Evolutionary conservation across 2,797 vertebrate species (phyloP).

Genomic region (Myotis pilosus): DNA sequence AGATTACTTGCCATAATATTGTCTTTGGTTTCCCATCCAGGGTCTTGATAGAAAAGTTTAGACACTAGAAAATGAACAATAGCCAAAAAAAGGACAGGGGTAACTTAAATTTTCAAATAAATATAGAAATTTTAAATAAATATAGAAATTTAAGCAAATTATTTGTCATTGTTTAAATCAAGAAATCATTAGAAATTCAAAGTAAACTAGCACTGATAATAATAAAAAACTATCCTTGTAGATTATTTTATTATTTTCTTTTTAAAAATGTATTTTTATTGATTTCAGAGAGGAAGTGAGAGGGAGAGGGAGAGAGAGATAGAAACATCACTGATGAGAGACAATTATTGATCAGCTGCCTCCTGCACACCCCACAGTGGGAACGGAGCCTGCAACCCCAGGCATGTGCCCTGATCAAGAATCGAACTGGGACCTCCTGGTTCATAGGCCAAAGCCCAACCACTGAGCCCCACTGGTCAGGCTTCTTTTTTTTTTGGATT

Average conservation of each 20-base stretch:
- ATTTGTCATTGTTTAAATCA: neutral
- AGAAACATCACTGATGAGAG: no score
- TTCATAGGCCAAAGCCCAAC: no score
- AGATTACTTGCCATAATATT: neutral
- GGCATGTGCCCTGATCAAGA: no score
- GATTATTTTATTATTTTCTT: no score
- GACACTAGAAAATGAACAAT: neutral
- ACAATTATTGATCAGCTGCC: no score
- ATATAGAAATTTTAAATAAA: neutral
- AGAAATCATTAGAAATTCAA: slow-evolving; percentile 20
- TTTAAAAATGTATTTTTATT: no score
- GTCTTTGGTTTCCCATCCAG: neutral
- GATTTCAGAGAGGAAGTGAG: no score
- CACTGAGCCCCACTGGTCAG: no score
- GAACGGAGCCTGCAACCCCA: no score
- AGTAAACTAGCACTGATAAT: neutral
- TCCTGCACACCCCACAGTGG: no score
- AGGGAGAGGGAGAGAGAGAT: no score
- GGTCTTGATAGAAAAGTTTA: slow-evolving; percentile 1
- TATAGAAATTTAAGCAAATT: slow-evolving; percentile 7
- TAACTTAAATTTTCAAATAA: slow-evolving; percentile 22
- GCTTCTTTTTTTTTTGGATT: neutral
- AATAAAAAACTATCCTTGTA: neutral
- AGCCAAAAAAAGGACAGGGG: neutral
- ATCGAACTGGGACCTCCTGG: no score